Conservation (phyloP, 2,113 vertebrate genomes). For the Pipra filicauda region DNA sequence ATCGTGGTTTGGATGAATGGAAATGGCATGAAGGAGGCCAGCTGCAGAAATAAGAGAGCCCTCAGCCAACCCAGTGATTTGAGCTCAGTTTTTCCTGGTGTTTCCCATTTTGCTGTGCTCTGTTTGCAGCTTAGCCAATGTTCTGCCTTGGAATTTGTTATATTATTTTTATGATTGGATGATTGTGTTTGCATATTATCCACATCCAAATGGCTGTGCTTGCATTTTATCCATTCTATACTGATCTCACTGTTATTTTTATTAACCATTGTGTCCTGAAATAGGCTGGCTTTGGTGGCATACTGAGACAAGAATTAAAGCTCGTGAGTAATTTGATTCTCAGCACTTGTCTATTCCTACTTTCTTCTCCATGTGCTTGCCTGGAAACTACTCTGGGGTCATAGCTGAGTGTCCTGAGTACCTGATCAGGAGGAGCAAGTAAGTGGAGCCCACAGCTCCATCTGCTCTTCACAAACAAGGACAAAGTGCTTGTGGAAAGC, state of each 20-base stretch:
- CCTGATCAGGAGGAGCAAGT: background rate
- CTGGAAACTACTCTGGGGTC: background rate
- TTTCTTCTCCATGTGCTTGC: background rate
- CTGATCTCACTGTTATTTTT: background rate
- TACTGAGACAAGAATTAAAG: background rate
- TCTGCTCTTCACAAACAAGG: background rate
- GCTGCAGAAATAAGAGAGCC: background rate
- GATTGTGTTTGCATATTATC: background rate
- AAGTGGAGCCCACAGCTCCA: background rate
- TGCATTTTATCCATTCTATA: background rate
- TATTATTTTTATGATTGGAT: background rate
- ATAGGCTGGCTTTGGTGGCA: background rate
- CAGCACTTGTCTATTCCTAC: background rate
- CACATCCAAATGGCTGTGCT: background rate
- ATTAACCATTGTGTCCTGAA: background rate
- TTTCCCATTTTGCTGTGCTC: background rate
- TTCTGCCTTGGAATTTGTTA: background rate
- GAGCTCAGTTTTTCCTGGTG: background rate
- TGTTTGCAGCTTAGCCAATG: background rate
- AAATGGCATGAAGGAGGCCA: background rate
- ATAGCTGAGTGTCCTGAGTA: background rate
- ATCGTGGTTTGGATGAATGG: rapidly evolving
- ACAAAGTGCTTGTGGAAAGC: background rate
- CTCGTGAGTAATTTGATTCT: background rate
- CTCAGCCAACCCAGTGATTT: background rate